phyloP scores from a whole-genome alignment of 2,797 vertebrate genomes.

The Peromyscus aztecus region DNA sequence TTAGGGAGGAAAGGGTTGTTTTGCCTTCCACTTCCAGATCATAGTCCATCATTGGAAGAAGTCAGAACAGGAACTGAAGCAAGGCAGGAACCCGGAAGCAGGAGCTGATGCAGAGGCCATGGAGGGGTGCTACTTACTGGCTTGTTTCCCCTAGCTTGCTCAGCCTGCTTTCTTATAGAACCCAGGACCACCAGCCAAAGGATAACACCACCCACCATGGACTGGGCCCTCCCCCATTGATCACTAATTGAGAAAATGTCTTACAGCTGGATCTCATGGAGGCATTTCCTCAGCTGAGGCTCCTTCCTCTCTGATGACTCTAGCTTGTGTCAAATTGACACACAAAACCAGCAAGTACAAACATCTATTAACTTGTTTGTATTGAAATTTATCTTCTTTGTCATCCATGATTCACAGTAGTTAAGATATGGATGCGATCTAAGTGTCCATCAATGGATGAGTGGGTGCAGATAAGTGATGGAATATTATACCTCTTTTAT shows the following conservation, averaged over 20 bases:
- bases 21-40: not conserved
- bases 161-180: not conserved
- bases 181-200: not conserved
- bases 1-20: not conserved
- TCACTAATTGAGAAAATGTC: not conserved
- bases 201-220: not conserved
- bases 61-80: not conserved
- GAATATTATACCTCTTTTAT: not conserved
- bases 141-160: not conserved
- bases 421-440: no score
- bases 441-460: not conserved
- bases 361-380: not conserved
- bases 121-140: not conserved
- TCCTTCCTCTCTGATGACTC: not conserved
- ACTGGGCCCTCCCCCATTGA: not conserved
- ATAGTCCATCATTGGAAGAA: not conserved
- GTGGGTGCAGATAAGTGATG: not conserved
- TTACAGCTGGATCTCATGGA: not conserved
- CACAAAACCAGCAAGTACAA: not conserved
- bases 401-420: not conserved
- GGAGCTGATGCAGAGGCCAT: not conserved
- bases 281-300: not conserved
- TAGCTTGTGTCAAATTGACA: not conserved
- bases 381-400: conserved; percentile 16
- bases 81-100: not conserved